phyloP scores from a whole-genome alignment of 2,113 vertebrate species.

The Cricetomys ansorgei region DNA sequence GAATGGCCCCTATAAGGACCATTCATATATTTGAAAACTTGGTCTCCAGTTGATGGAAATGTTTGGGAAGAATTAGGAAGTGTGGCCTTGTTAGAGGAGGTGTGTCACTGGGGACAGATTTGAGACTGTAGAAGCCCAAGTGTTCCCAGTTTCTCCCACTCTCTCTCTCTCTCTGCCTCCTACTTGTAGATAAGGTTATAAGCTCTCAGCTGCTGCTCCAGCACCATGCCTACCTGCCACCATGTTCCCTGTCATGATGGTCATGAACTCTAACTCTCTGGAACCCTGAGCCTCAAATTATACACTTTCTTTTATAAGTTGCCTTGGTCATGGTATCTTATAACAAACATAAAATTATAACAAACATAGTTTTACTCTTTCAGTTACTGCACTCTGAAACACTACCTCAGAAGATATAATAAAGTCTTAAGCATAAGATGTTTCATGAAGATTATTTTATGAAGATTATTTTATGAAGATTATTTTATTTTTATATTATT shows the following conservation, averaged over 20 bases:
- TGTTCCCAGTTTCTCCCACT: not conserved
- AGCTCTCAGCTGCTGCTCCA: not conserved
- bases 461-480: too few species aligned
- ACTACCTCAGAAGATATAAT: not conserved
- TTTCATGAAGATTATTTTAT: not conserved
- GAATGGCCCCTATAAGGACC: too few species aligned
- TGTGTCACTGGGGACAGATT: not conserved
- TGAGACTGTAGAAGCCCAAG: not conserved
- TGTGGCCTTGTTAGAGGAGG: not conserved
- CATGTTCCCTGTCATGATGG: not conserved
- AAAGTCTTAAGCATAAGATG: not conserved
- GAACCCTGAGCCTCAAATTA: not conserved
- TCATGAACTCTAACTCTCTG: not conserved
- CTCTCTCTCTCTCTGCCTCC: not conserved
- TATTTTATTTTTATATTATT: too few species aligned
- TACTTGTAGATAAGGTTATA: not conserved
- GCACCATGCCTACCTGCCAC: not conserved
- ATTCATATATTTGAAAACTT: too few species aligned
- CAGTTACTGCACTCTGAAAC: not conserved
- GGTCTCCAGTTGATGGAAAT: not conserved
- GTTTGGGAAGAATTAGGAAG: not conserved
- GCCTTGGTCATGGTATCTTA: not conserved
- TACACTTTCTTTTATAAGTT: not conserved
- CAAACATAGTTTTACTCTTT: not conserved
- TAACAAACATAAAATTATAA: too few species aligned